Evolutionary conservation across 2,888 invertebrate genomes (phyloP).

Genomic region (Steinernema hermaphroditum): DNA sequence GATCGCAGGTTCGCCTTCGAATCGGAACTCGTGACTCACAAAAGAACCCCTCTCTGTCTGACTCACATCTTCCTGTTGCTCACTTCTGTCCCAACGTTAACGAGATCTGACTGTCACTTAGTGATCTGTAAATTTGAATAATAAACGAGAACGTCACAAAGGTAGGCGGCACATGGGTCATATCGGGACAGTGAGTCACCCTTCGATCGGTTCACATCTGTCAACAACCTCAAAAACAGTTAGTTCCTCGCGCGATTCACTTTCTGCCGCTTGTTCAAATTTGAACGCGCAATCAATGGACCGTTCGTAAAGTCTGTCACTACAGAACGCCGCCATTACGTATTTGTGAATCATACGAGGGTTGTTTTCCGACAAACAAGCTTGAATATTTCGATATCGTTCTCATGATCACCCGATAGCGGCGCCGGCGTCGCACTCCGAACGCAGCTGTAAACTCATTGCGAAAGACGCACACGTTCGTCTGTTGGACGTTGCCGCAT

Average conservation of each 20-base stretch:
- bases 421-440: neutral
- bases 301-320: neutral
- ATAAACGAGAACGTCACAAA: neutral
- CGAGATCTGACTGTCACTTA: slow-evolving; percentile 11
- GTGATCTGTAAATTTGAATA: slow-evolving; percentile 4
- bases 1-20: neutral
- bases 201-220: too few species aligned
- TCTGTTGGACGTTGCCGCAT: slow-evolving; percentile 11
- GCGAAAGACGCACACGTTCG: slow-evolving; percentile 13
- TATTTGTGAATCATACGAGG: neutral
- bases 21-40: neutral
- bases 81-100: neutral
- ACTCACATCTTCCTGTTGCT: slow-evolving; percentile 12
- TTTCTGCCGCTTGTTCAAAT: neutral
- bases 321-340: neutral
- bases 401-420: neutral
- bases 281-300: neutral
- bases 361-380: slow-evolving; percentile 4
- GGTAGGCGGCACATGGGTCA: too few species aligned
- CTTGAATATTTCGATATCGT: neutral
- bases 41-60: neutral
- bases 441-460: slow-evolving; percentile 28
- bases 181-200: neutral
- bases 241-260: neutral
- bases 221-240: too few species aligned